phyloP scores from a whole-genome alignment of 2,888 invertebrate genomes.

The Pelosia muscerda region DNA sequence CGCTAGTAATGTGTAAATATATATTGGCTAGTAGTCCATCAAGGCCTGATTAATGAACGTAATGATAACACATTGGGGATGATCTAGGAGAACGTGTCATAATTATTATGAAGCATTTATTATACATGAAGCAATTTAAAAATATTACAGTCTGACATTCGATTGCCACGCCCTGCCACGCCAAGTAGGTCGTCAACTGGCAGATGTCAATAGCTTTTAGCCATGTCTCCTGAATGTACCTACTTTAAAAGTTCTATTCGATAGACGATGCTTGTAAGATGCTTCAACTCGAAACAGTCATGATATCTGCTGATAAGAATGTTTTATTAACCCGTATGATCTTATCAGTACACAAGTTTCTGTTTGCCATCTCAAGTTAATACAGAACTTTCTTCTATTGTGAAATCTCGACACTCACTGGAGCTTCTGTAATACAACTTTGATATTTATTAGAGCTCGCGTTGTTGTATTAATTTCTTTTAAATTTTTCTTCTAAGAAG shows the following conservation, averaged over 20 bases:
- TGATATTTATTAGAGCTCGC: conserved; percentile 44
- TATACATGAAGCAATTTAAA: neutral
- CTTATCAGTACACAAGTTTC: conserved; percentile 44
- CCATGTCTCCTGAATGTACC: neutral
- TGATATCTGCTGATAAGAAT: conserved; percentile 23
- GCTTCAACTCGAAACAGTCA: conserved; percentile 16
- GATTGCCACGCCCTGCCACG: neutral
- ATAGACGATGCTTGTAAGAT: neutral
- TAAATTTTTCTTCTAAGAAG: neutral
- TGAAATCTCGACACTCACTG: conserved; percentile 35
- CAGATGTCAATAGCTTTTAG: conserved; percentile 4
- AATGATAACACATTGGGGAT: too few species aligned
- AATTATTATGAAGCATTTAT: too few species aligned
- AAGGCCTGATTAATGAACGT: too few species aligned
- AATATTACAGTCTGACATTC: neutral
- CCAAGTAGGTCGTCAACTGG: conserved; percentile 1
- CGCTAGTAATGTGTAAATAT: too few species aligned
- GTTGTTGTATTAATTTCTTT: conserved; percentile 23
- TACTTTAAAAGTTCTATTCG: neutral
- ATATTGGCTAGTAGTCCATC: too few species aligned
- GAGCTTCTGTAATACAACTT: conserved; percentile 44
- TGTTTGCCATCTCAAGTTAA: conserved; percentile 52
- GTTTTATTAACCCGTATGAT: conserved; percentile 38
- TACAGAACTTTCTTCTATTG: conserved; percentile 45
- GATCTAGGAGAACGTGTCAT: too few species aligned